A percentile compares a stretch with the other conserved stretches of the same genome.
These are phyloP conservation scores for Urosaurus nigricauda DNA, from an alignment of 2,797 vertebrate genomes.

Conservation along the genomic window DNA sequence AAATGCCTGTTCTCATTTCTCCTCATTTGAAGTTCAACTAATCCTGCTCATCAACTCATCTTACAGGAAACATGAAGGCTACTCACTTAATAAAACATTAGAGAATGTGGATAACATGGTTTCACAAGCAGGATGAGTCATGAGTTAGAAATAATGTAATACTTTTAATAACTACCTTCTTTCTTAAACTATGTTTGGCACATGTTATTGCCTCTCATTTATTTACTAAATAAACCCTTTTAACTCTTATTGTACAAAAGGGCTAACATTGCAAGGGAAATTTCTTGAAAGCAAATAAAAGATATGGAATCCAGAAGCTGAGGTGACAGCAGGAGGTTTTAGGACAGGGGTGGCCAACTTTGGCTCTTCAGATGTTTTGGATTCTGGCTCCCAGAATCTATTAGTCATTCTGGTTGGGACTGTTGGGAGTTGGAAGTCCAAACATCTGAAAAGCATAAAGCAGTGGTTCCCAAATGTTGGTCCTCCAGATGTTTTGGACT, in stretches of 20 bases:
- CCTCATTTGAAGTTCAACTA: not conserved
- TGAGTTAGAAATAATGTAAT: not conserved
- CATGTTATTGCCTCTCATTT: not conserved
- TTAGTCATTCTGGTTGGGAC: not conserved
- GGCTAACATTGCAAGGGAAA: not conserved
- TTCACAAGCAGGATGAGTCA: not conserved
- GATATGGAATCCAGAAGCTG: not conserved
- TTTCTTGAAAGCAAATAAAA: not conserved
- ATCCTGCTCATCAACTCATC: slow-evolving; percentile 10
- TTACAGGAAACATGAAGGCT: not conserved
- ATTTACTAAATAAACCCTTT: not conserved
- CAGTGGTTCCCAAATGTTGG: no score
- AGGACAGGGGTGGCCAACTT: not conserved
- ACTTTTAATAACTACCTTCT: not conserved
- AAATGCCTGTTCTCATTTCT: not conserved
- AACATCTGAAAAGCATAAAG: not conserved
- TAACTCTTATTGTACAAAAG: not conserved
- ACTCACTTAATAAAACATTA: not conserved
- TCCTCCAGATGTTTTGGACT: no score
- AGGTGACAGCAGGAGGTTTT: not conserved
- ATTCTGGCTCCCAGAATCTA: not conserved
- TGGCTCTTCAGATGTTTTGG: not conserved
- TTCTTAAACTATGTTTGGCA: not conserved
- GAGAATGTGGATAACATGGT: not conserved
- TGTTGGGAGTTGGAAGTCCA: not conserved